Conservation (phyloP, 2,797 vertebrate species). For the Parotocinclus haroldoi region DNA sequence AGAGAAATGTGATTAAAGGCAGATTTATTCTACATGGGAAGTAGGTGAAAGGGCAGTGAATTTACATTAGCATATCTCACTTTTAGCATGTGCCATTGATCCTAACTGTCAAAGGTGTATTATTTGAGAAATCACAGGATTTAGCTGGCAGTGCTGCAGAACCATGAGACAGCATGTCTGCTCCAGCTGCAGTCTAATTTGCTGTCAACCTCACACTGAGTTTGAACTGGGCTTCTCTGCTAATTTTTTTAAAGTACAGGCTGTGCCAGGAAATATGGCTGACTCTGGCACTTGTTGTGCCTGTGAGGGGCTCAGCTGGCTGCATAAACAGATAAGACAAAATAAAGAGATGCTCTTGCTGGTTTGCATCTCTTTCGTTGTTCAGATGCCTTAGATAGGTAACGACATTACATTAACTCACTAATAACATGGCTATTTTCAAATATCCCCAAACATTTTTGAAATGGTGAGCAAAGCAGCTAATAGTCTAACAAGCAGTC, state of each 20-base stretch:
- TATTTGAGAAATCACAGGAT: slow-evolving; percentile 3
- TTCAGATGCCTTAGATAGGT: slow-evolving; percentile 55
- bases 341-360: slow-evolving; percentile 30
- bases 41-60: slow-evolving; percentile 51
- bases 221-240: slow-evolving; percentile 61
- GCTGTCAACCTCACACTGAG: slow-evolving; percentile 60
- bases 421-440: too few relatives aligned
- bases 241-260: slow-evolving; percentile 2
- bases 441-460: too few relatives aligned
- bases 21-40: slow-evolving; percentile 54
- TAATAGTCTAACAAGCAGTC: too few relatives aligned
- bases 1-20: slow-evolving; percentile 59
- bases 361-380: slow-evolving; percentile 40
- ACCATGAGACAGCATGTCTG: slow-evolving; percentile 60
- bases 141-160: slow-evolving; percentile 38
- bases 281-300: slow-evolving; percentile 50
- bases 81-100: slow-evolving; percentile 52
- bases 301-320: slow-evolving; percentile 60
- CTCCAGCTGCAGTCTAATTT: slow-evolving; percentile 60
- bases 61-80: slow-evolving; percentile 42
- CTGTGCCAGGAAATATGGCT: slow-evolving; percentile 57
- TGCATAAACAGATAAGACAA: slow-evolving; percentile 67
- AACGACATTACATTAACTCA: slow-evolving; percentile 57
- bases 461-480: too few relatives aligned
- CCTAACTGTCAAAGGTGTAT: not conserved